Percentiles rank a stretch among this genome's conserved stretches.
phyloP scores from a whole-genome alignment of 1,140 invertebrate genomes.

The Euschistus heros region DNA sequence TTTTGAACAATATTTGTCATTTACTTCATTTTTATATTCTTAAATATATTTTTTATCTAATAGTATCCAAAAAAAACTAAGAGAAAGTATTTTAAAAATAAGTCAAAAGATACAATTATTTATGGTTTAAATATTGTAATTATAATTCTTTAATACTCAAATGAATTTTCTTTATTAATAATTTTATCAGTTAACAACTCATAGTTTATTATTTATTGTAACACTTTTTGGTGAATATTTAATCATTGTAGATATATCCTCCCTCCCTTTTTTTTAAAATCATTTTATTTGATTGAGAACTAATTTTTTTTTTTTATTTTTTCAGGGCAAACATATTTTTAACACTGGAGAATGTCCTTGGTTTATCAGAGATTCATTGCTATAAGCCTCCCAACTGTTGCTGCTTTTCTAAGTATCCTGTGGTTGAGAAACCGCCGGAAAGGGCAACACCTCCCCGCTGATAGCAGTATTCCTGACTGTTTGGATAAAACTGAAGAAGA shows the following conservation, averaged over 20 bases:
- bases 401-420: slow-evolving; percentile 6
- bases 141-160: background rate
- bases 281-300: too few relatives aligned
- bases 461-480: background rate
- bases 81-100: too few relatives aligned
- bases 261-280: background rate
- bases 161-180: background rate
- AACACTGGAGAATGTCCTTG: slow-evolving; percentile 7
- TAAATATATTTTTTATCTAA: too few relatives aligned
- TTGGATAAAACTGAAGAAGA: background rate
- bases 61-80: too few relatives aligned
- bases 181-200: too few relatives aligned
- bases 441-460: slow-evolving; percentile 3
- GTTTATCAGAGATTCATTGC: background rate
- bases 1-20: too few relatives aligned
- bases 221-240: background rate
- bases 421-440: slow-evolving; percentile 11
- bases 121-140: background rate
- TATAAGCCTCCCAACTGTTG: slow-evolving; percentile 4
- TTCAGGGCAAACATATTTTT: background rate
- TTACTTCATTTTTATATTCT: too few relatives aligned
- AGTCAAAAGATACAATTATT: too few relatives aligned
- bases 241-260: background rate
- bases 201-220: background rate
- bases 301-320: background rate